Percentiles rank a stretch among this genome's conserved stretches.
These are phyloP conservation scores for Menidia menidia DNA, from an alignment of 2,797 vertebrate species.

Conservation along the genomic window DNA sequence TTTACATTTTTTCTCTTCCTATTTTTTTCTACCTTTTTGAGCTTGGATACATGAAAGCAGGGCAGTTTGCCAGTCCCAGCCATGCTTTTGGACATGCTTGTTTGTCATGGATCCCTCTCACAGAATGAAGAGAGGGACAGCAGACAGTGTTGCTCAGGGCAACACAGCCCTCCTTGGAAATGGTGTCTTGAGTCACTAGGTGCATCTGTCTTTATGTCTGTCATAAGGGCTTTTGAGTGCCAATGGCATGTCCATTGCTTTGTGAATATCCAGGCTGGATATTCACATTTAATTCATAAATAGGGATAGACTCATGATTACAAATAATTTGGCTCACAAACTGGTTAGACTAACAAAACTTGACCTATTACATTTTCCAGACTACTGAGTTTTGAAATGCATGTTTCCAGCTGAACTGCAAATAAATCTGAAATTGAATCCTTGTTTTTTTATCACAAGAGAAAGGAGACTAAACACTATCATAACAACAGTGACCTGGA, in stretches of 20 bases:
- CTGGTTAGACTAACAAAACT: not conserved
- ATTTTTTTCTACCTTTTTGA: conserved; percentile 17
- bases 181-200: conserved; percentile 39
- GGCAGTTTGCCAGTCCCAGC: conserved; percentile 41
- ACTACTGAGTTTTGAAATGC: no score
- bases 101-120: conserved; percentile 67
- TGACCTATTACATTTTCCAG: not conserved
- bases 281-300: conserved; percentile 37
- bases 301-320: conserved; percentile 19
- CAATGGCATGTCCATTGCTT: conserved; percentile 33
- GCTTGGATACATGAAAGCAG: conserved; percentile 52
- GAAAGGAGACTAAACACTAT: no score
- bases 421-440: no score
- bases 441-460: no score
- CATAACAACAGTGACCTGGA: no score
- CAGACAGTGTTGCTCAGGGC: conserved; percentile 64
- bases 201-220: conserved; percentile 56
- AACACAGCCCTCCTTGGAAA: conserved; percentile 50
- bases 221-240: conserved; percentile 58
- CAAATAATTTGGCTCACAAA: conserved; percentile 15
- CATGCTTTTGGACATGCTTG: conserved; percentile 60
- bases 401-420: no score
- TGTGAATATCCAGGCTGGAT: conserved; percentile 7
- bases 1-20: not conserved
- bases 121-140: conserved; percentile 50